Percentiles rank a stretch among this genome's conserved stretches.
Conservation (phyloP, 1,140 invertebrate species). For the Ceratina calcarata region DNA sequence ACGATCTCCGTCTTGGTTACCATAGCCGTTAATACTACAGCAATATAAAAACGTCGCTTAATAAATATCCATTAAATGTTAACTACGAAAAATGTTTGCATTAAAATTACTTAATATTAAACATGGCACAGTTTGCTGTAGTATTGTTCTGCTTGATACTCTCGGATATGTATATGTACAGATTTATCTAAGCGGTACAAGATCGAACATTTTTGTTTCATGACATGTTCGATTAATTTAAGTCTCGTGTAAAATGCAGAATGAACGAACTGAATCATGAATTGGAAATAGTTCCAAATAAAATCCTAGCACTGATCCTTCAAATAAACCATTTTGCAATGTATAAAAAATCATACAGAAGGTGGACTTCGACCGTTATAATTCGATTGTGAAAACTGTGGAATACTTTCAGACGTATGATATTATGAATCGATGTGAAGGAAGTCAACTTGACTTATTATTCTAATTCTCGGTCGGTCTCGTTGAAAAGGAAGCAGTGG, state of each 20-base stretch:
- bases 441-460: constrained; percentile 23
- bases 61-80: background rate
- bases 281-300: background rate
- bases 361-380: background rate
- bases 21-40: constrained; percentile 25
- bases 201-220: background rate
- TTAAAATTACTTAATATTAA: background rate
- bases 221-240: background rate
- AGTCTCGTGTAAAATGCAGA: background rate
- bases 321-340: background rate
- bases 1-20: constrained; percentile 11
- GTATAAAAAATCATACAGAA: background rate
- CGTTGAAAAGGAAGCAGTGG: background rate
- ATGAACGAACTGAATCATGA: background rate
- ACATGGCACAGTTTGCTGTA: constrained; percentile 15
- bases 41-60: constrained; percentile 2
- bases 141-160: constrained; percentile 18
- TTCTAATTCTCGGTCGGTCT: too few relatives aligned
- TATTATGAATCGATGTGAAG: constrained; percentile 5
- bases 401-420: background rate
- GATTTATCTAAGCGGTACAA: constrained; percentile 10
- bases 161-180: constrained; percentile 15
- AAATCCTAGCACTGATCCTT: background rate
- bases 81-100: background rate
- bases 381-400: constrained; percentile 13